Percentiles rank a stretch among this genome's conserved stretches.
Conservation (phyloP, 1,140 invertebrate species). For the Bombus turneri region DNA sequence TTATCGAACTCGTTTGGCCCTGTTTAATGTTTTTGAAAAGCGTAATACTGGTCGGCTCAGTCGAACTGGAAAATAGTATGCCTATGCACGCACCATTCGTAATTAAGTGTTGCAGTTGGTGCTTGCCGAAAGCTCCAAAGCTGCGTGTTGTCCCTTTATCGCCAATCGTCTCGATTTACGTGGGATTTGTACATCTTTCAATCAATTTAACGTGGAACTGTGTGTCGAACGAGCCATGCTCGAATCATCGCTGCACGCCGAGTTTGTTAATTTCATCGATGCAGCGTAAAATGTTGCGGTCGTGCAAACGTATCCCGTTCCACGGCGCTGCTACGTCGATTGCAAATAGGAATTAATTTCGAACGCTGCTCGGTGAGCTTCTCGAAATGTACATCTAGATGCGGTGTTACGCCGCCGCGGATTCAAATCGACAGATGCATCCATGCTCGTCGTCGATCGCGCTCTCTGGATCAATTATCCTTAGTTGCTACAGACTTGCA, state of each 20-base stretch:
- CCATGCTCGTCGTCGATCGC: not conserved
- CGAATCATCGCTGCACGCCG: not conserved
- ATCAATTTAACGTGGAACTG: not conserved
- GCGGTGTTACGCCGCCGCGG: too few relatives aligned
- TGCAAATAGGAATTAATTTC: constrained; percentile 40
- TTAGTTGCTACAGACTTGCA: too few relatives aligned
- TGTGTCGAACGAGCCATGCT: not conserved
- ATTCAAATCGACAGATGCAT: not conserved
- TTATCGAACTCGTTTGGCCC: constrained; percentile 7
- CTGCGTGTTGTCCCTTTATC: not conserved
- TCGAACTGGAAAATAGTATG: constrained; percentile 7
- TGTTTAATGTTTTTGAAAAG: constrained; percentile 1
- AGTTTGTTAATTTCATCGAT: constrained; percentile 16
- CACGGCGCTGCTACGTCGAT: not conserved
- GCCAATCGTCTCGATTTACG: not conserved
- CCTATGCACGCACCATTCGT: not conserved
- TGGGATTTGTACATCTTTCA: not conserved
- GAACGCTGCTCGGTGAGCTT: not conserved
- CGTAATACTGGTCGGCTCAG: not conserved
- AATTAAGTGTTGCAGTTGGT: not conserved
- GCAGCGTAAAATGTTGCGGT: constrained; percentile 31
- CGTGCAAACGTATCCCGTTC: not conserved
- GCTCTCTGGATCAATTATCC: not conserved
- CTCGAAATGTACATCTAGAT: not conserved
- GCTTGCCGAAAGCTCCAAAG: not conserved